phyloP scores from a whole-genome alignment of 1,140 invertebrate genomes.

The Drosophila nebulosa region DNA sequence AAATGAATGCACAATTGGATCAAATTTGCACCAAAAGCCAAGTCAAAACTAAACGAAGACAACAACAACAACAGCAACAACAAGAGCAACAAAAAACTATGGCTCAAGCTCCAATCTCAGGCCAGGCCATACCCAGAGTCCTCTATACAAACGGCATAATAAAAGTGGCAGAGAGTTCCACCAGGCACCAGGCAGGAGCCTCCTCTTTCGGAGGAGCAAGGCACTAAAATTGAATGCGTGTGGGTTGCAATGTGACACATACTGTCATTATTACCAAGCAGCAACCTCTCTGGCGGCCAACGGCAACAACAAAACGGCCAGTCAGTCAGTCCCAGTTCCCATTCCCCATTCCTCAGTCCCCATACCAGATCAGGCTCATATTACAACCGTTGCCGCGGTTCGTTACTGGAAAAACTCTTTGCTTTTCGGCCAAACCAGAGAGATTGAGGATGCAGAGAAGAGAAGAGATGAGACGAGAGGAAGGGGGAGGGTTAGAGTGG shows the following conservation, averaged over 20 bases:
- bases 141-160: slow-evolving; percentile 34
- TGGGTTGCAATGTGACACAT: slow-evolving; percentile 79
- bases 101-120: slow-evolving; percentile 20
- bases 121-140: too few relatives aligned
- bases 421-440: slow-evolving; percentile 2
- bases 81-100: background rate
- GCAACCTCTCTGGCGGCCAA: slow-evolving; percentile 46
- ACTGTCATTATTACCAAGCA: slow-evolving; percentile 75
- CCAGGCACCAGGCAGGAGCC: slow-evolving; percentile 6
- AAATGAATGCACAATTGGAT: slow-evolving; percentile 79
- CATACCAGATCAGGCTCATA: slow-evolving; percentile 58
- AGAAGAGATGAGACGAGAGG: slow-evolving; percentile 10
- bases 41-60: slow-evolving; percentile 48
- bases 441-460: background rate
- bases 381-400: slow-evolving; percentile 68
- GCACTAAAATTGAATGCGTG: slow-evolving; percentile 77
- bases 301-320: slow-evolving; percentile 39
- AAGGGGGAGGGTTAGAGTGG: background rate
- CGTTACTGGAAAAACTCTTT: slow-evolving; percentile 61
- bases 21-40: slow-evolving; percentile 74
- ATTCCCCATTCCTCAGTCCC: slow-evolving; percentile 11
- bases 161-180: slow-evolving; percentile 40
- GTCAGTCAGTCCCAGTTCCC: slow-evolving; percentile 25
- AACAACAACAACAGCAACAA: slow-evolving; percentile 1
- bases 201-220: slow-evolving; percentile 38